These are phyloP conservation scores for Campoletis sonorensis DNA, from an alignment of 1,140 invertebrate species.

Conservation along the genomic window DNA sequence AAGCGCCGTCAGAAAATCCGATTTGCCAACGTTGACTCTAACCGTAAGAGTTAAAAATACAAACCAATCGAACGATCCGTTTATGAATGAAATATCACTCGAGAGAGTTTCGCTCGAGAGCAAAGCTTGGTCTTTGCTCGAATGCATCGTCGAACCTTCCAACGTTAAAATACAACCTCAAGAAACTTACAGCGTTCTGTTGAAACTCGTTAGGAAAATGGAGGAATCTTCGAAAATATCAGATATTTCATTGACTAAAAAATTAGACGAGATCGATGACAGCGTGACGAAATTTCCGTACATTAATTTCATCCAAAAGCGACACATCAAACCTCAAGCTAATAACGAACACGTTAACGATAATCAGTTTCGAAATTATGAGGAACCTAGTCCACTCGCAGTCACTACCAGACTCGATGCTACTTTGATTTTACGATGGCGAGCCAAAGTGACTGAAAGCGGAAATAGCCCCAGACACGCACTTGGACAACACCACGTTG, in stretches of 20 bases:
- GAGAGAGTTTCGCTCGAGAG: slow-evolving; percentile 79
- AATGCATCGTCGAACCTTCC: slow-evolving; percentile 66
- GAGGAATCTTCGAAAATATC: slow-evolving; percentile 64
- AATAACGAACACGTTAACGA: slow-evolving; percentile 54
- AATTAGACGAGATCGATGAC: slow-evolving; percentile 51
- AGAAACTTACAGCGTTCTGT: slow-evolving; percentile 76
- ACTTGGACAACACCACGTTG: slow-evolving; percentile 74
- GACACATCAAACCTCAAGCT: slow-evolving; percentile 63
- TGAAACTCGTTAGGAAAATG: slow-evolving; percentile 71
- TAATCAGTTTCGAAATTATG: slow-evolving; percentile 48
- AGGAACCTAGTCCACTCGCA: slow-evolving; percentile 48
- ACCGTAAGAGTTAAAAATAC: slow-evolving; percentile 82
- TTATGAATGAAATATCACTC: slow-evolving; percentile 79
- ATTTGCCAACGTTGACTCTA: slow-evolving; percentile 78
- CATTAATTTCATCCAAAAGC: slow-evolving; percentile 67
- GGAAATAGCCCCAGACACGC: slow-evolving; percentile 62
- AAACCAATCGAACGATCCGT: slow-evolving; percentile 80
- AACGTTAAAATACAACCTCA: slow-evolving; percentile 75
- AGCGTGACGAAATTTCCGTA: slow-evolving; percentile 60
- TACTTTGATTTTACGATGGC: slow-evolving; percentile 69
- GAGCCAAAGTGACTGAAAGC: slow-evolving; percentile 67
- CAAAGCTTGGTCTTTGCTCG: slow-evolving; percentile 75
- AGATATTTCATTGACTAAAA: slow-evolving; percentile 65
- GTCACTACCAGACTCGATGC: slow-evolving; percentile 65
- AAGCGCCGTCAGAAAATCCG: slow-evolving; percentile 75